A percentile compares a stretch with the other conserved stretches of the same genome.
These are phyloP conservation scores for Apolygus lucorum DNA, from an alignment of 1,140 invertebrate species.

Conservation along the genomic window DNA sequence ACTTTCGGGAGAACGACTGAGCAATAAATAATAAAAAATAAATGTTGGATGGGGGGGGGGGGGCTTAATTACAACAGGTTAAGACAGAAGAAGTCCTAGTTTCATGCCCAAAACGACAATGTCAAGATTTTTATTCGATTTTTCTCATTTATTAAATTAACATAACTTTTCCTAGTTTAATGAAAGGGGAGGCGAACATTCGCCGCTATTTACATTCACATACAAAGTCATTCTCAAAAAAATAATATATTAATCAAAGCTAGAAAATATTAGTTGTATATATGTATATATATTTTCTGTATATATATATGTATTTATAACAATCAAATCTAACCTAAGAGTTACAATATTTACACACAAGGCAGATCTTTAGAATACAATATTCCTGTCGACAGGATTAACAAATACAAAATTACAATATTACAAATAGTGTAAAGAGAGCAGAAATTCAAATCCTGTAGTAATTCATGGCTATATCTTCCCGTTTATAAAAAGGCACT, in stretches of 20 bases:
- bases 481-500: slow-evolving; percentile 2
- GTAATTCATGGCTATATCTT: neutral
- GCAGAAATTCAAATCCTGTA: slow-evolving; percentile 4
- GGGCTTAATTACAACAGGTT: neutral
- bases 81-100: too few species aligned
- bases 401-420: neutral
- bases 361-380: slow-evolving; percentile 12
- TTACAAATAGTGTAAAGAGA: neutral
- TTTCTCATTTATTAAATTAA: neutral
- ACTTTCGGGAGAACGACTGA: neutral
- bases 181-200: neutral
- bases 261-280: slow-evolving; percentile 5
- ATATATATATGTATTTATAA: slow-evolving; percentile 2
- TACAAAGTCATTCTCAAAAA: neutral
- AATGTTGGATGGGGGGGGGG: neutral
- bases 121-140: neutral
- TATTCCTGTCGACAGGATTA: neutral
- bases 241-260: neutral
- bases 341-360: slow-evolving; percentile 15
- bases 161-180: neutral
- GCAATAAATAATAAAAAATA: slow-evolving; percentile 3
- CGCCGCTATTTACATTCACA: neutral
- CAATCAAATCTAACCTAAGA: neutral
- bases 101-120: too few species aligned
- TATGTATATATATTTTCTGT: neutral